These are phyloP conservation scores for Drosophila suboccidentalis DNA, from an alignment of 2,888 invertebrate species.

Conservation along the genomic window DNA sequence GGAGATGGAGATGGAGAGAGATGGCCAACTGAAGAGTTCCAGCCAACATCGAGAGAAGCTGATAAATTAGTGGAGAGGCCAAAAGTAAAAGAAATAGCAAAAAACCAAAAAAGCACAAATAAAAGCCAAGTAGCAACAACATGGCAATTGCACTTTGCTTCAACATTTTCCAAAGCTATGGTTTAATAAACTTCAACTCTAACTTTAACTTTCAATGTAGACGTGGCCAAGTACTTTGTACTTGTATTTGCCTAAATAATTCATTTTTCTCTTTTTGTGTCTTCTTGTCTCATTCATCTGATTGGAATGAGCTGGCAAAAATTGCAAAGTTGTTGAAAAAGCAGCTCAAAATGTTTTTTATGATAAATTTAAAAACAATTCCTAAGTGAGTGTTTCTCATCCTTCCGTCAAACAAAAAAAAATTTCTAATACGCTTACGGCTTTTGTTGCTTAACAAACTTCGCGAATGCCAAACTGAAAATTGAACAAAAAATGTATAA, in stretches of 20 bases:
- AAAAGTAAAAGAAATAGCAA: not conserved
- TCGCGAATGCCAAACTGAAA: conserved; percentile 38
- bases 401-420: conserved; percentile 18
- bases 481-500: conserved; percentile 51
- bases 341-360: conserved; percentile 53
- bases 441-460: conserved; percentile 54
- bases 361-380: conserved; percentile 73
- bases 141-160: conserved; percentile 38
- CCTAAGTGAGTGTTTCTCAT: conserved; percentile 43
- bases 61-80: conserved; percentile 60
- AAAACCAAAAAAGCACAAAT: not conserved
- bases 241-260: conserved; percentile 7
- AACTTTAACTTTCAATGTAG: conserved; percentile 26
- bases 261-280: not conserved
- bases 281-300: conserved; percentile 15
- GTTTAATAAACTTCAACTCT: conserved; percentile 64
- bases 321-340: conserved; percentile 41
- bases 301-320: conserved; percentile 30
- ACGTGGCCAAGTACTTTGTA: conserved; percentile 11
- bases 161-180: conserved; percentile 20
- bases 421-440: conserved; percentile 53
- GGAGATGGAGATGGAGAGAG: conserved; percentile 22
- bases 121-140: conserved; percentile 10
- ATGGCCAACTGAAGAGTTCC: conserved; percentile 35
- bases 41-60: conserved; percentile 44